Conservation (phyloP, 2,797 vertebrate genomes). For the Tachyglossus aculeatus region DNA sequence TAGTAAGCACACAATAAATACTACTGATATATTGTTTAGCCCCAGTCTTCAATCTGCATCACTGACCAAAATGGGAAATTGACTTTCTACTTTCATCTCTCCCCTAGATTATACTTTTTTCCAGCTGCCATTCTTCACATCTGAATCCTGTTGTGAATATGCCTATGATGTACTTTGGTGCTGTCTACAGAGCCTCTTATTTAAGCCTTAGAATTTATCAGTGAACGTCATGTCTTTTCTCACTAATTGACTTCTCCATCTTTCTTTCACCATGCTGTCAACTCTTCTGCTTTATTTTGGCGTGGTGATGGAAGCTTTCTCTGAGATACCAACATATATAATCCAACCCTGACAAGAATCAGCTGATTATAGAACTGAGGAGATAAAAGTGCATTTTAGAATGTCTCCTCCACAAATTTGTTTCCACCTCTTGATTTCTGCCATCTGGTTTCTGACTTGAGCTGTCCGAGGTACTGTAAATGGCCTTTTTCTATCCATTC, state of each 20-base stretch:
- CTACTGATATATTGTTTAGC: too few relatives aligned
- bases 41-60: too few relatives aligned
- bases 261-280: background rate
- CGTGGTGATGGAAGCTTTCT: background rate
- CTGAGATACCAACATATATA: background rate
- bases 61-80: background rate
- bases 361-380: background rate
- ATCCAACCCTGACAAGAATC: background rate
- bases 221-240: fast-evolving
- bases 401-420: background rate
- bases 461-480: slow-evolving; percentile 65
- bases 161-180: too few relatives aligned
- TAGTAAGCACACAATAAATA: too few relatives aligned
- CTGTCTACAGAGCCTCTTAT: background rate
- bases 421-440: background rate
- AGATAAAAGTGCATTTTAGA: fast-evolving
- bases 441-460: slow-evolving; percentile 22
- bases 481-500: background rate
- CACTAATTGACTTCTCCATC: background rate
- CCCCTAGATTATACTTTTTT: background rate
- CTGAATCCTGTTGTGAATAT: too few relatives aligned
- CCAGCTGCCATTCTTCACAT: too few relatives aligned
- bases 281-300: slow-evolving; percentile 9
- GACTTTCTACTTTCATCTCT: background rate
- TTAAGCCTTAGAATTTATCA: background rate